Evolutionary conservation across 2,113 vertebrate genomes (phyloP).

Genomic region (Panurus biarmicus): DNA sequence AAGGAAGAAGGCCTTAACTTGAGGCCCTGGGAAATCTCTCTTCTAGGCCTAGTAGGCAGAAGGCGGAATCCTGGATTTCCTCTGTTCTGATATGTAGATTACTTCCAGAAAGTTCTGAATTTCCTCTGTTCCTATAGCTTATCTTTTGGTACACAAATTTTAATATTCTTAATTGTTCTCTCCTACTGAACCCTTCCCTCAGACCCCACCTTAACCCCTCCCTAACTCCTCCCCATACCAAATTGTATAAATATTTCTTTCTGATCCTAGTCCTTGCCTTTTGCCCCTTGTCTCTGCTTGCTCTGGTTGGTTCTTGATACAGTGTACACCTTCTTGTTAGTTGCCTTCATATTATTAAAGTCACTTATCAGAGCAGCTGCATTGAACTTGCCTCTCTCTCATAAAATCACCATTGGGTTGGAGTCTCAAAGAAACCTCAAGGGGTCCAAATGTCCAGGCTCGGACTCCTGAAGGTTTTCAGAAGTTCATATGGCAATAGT

Average conservation of each 20-base stretch:
- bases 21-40: not conserved
- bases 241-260: not conserved
- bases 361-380: not conserved
- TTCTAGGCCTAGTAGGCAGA: not conserved
- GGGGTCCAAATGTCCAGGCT: not conserved
- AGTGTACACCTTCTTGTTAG: not conserved
- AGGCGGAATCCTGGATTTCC: not conserved
- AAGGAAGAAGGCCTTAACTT: not conserved
- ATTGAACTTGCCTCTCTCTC: not conserved
- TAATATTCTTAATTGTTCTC: not conserved
- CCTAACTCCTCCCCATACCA: not conserved
- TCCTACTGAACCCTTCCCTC: not conserved
- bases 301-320: not conserved
- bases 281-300: not conserved
- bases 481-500: too few species aligned
- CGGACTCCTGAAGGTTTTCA: not conserved
- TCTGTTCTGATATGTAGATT: not conserved
- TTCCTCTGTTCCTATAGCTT: not conserved
- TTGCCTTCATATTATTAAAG: not conserved
- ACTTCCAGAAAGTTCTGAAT: not conserved
- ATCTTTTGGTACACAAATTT: not conserved
- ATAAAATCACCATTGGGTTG: not conserved
- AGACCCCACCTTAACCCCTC: not conserved
- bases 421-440: not conserved
- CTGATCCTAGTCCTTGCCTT: not conserved